phyloP scores from a whole-genome alignment of 2,797 vertebrate species.

The Xerus rutilus region DNA sequence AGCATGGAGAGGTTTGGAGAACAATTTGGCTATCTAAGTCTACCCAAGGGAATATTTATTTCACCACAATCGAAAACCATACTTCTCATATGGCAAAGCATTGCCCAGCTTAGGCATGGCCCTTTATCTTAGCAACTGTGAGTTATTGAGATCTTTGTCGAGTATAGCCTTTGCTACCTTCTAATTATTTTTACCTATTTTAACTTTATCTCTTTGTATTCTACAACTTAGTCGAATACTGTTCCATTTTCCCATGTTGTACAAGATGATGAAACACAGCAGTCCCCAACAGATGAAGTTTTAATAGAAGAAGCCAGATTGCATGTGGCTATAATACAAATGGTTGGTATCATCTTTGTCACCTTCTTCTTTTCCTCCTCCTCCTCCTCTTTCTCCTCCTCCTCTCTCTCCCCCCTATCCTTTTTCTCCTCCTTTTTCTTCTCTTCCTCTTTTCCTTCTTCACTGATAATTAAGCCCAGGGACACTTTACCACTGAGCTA shows the following conservation, averaged over 20 bases:
- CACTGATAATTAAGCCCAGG: too few species aligned
- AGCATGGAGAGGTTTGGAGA: background rate
- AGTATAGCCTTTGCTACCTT: background rate
- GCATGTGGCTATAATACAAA: constrained; percentile 80
- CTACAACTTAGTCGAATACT: constrained; percentile 36
- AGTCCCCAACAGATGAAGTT: constrained; percentile 66
- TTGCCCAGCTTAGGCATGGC: background rate
- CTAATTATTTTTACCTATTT: constrained; percentile 29
- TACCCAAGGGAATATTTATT: background rate
- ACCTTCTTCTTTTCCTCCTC: too few species aligned
- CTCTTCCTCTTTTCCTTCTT: too few species aligned
- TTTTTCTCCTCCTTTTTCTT: too few species aligned
- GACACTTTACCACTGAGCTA: too few species aligned
- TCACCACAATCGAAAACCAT: background rate
- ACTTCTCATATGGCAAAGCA: background rate
- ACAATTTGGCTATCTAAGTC: background rate
- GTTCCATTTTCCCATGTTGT: background rate
- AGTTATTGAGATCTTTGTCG: background rate
- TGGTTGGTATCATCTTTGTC: constrained; percentile 66
- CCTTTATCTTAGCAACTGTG: background rate
- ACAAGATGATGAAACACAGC: background rate
- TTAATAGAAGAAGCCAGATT: constrained; percentile 81
- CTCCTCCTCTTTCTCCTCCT: too few species aligned
- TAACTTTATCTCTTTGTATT: constrained; percentile 59
- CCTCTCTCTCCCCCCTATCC: too few species aligned